phyloP scores from a whole-genome alignment of 2,797 vertebrate genomes.

The Eulemur mongoz region DNA sequence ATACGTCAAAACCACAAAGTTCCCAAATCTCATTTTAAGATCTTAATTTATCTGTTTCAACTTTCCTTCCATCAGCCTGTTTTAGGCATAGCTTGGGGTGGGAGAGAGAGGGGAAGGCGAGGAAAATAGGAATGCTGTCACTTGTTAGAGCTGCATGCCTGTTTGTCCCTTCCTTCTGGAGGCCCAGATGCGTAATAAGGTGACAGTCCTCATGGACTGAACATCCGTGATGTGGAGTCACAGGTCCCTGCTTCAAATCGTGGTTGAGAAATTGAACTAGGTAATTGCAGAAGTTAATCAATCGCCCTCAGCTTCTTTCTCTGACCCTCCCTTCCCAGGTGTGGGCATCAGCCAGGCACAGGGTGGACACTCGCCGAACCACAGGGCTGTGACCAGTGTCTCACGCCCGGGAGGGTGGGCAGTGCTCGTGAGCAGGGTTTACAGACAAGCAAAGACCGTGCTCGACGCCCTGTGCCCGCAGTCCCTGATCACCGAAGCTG shows the following conservation, averaged over 20 bases:
- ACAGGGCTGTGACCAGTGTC: not conserved
- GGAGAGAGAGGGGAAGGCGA: not conserved
- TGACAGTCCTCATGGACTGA: rapidly evolving
- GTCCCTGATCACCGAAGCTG: too few species aligned
- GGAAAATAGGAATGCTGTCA: not conserved
- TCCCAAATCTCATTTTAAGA: not conserved
- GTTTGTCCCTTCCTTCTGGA: not conserved
- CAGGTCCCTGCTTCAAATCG: not conserved
- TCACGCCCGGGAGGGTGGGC: not conserved
- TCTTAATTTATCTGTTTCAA: not conserved
- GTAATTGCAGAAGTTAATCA: not conserved
- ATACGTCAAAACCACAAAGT: not conserved
- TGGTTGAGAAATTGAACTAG: not conserved
- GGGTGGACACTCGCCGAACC: not conserved
- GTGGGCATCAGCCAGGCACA: not conserved
- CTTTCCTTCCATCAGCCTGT: not conserved
- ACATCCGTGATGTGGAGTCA: rapidly evolving
- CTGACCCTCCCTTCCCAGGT: too few species aligned
- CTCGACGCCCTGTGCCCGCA: rapidly evolving
- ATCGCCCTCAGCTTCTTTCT: not conserved
- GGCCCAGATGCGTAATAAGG: too few species aligned
- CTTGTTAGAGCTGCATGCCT: not conserved
- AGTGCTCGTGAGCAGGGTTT: not conserved
- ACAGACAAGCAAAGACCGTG: not conserved
- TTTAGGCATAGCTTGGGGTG: not conserved